These are phyloP conservation scores for Syrmaticus mikado DNA, from an alignment of 2,113 vertebrate genomes.

Conservation along the genomic window DNA sequence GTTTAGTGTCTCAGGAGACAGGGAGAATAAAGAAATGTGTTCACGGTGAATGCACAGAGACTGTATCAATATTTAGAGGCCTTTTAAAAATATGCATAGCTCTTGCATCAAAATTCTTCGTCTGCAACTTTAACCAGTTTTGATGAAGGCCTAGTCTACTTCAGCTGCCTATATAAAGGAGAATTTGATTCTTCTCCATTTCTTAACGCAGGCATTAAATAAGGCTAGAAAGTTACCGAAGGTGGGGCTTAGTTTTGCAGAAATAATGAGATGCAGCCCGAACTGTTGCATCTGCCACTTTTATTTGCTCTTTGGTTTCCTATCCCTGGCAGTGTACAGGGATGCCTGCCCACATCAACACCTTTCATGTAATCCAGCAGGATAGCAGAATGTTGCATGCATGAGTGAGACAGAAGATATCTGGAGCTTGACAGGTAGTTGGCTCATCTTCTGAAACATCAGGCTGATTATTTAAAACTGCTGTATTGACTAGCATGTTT, in stretches of 20 bases:
- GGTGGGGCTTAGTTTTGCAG: background rate
- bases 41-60: background rate
- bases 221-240: background rate
- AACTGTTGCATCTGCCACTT: background rate
- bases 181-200: background rate
- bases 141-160: background rate
- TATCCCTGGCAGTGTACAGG: background rate
- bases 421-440: background rate
- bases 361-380: rapidly evolving
- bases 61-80: background rate
- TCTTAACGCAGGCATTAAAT: background rate
- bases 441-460: background rate
- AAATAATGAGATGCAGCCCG: background rate
- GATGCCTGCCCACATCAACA: background rate
- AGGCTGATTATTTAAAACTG: background rate
- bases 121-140: background rate
- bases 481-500: background rate
- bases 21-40: background rate
- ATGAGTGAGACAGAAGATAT: background rate
- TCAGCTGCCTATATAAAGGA: background rate
- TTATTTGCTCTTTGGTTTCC: background rate
- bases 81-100: background rate
- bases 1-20: background rate
- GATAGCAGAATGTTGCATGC: background rate
- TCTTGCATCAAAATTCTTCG: no score